phyloP scores from a whole-genome alignment of 2,888 invertebrate genomes.

The Trichogramma evanescens region DNA sequence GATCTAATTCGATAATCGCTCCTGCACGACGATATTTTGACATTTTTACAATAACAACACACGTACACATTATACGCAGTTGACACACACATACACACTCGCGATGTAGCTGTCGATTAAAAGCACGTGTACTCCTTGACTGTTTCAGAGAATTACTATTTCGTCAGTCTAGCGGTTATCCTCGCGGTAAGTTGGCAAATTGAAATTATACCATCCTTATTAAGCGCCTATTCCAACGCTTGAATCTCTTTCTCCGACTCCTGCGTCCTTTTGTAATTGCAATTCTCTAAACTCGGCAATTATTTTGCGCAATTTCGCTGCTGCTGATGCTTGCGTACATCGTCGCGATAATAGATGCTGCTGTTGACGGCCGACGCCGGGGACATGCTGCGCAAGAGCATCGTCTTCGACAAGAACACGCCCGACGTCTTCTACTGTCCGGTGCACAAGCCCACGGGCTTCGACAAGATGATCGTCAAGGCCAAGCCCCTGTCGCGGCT shows the following conservation, averaged over 20 bases:
- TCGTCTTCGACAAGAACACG: constrained; percentile 72
- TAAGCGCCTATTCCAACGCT: too few relatives aligned
- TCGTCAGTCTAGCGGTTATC: constrained; percentile 22
- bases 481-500: constrained; percentile 63
- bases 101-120: background rate
- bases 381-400: constrained; percentile 70
- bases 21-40: background rate
- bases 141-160: constrained; percentile 27
- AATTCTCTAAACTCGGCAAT: too few relatives aligned
- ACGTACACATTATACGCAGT: background rate
- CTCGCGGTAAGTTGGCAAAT: constrained; percentile 28
- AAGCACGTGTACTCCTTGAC: background rate
- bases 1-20: constrained; percentile 10
- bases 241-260: too few relatives aligned
- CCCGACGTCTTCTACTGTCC: constrained; percentile 76
- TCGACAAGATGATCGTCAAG: constrained; percentile 66
- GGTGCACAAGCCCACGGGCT: constrained; percentile 67
- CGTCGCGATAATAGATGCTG: constrained; percentile 16
- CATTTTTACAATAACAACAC: background rate
- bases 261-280: too few relatives aligned
- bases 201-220: too few relatives aligned
- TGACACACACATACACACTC: background rate
- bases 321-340: too few relatives aligned
- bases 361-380: constrained; percentile 48
- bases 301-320: too few relatives aligned